phyloP scores from a whole-genome alignment of 2,888 invertebrate genomes.

The Nomada fucata region DNA sequence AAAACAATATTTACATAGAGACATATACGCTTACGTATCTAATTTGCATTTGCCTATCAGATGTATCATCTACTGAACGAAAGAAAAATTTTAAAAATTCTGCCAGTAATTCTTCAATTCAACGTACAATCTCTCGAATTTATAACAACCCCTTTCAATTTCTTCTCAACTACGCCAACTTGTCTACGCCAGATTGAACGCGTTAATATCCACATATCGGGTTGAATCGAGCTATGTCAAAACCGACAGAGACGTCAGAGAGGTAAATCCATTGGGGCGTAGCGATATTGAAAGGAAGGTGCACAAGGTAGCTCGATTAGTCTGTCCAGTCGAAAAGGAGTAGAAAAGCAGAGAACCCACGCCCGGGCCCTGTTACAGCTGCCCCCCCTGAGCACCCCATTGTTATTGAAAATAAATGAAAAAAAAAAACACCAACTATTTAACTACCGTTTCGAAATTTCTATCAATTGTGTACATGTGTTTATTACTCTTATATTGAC shows the following conservation, averaged over 20 bases:
- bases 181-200: constrained; percentile 22
- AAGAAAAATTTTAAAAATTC: no score
- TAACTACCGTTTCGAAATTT: constrained; percentile 56
- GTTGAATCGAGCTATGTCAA: constrained; percentile 1
- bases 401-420: not conserved
- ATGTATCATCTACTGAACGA: no score
- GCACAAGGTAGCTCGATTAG: constrained; percentile 27
- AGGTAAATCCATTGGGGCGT: not conserved
- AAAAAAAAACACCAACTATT: constrained; percentile 18
- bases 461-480: constrained; percentile 77
- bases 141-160: not conserved
- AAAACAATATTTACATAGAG: no score
- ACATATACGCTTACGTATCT: no score
- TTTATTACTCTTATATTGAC: constrained; percentile 80
- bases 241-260: not conserved
- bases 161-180: not conserved
- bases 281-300: constrained; percentile 15
- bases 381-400: constrained; percentile 23
- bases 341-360: constrained; percentile 27
- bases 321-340: constrained; percentile 23
- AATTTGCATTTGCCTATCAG: no score
- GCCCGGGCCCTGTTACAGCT: not conserved
- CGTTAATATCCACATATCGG: constrained; percentile 8
- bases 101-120: no score
- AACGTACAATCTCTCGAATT: no score